Evolutionary conservation across 2,888 invertebrate species (phyloP), one percentile per base, ranked within the genome.

Genomic region (Chalcosyrphus nemorum): DNA sequence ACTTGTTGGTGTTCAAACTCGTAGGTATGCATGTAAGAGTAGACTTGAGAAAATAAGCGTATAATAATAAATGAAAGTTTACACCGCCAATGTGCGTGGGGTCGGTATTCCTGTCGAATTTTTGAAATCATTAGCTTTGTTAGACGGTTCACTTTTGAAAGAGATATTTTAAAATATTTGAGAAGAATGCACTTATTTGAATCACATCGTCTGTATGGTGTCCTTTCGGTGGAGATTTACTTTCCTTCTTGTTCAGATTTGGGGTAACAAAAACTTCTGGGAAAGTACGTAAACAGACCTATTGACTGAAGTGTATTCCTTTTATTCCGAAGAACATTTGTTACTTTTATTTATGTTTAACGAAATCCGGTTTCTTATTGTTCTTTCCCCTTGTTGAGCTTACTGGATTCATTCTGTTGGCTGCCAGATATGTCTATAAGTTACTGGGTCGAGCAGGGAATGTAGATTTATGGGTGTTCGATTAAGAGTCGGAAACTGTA

Each of bases 391-490:
- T 41, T 15, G 7, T 9, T 27, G 15, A 29, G 52, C 29, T 52
- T 27, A 35, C 38, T 41, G 57, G 38, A 41, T 57, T 29, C 21
- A 38, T 21, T 38, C 21, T 24, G 21, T 21, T 57, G 57, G 21
- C 24, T 57, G 57, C 21, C 11, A 41, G 38, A 57, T 57, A 41
- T 57, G 21, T 41, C 38, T 57, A 38, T 41, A 41, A 57, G 57
- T 57, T 21, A 57, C 38, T 41, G 41, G 24, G 21, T 38, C 7
- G 21, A 41, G 41, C 21, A 24, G 41, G 38, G 13, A 57, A 41
- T 21, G 13, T 57, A 38, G 32, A 57, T 57, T 57, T 57, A 57
- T 57, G 38, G 38, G 38, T 9, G 6, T 57, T 57, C 57, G 57
- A 57, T 57, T 57, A 41, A 57, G 57, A 24, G 21, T 21, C 21